Conservation (phyloP, 2,113 vertebrate genomes). For the Cricetomys ansorgei region DNA sequence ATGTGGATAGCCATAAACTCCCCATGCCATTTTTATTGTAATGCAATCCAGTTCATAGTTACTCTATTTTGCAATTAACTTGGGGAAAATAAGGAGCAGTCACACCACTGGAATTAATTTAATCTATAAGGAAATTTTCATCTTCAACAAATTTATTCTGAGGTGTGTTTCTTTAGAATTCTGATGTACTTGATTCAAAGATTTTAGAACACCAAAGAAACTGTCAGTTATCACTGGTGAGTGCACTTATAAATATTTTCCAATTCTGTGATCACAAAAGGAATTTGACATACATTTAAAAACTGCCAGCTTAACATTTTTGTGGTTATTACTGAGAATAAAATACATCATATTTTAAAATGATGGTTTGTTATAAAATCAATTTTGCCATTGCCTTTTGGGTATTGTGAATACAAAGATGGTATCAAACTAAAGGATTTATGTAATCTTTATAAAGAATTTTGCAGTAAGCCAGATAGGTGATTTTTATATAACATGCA, state of each 20-base stretch:
- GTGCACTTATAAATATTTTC: conserved; percentile 65
- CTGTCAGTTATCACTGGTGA: conserved; percentile 52
- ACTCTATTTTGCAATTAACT: conserved; percentile 68
- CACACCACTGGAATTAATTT: conserved; percentile 46
- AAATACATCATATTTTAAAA: conserved; percentile 62
- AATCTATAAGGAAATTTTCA: conserved; percentile 55
- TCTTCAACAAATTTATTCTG: conserved; percentile 61
- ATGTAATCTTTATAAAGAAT: conserved; percentile 53
- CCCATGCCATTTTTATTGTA: conserved; percentile 6
- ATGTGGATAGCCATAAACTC: neutral
- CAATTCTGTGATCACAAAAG: conserved; percentile 63
- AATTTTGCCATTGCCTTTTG: conserved; percentile 59
- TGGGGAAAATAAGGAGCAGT: conserved; percentile 45
- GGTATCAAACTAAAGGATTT: conserved; percentile 46
- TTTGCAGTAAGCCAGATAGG: neutral
- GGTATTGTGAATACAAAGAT: conserved; percentile 39
- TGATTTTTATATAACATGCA: neutral
- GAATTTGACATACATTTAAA: conserved; percentile 56
- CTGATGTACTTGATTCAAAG: conserved; percentile 55
- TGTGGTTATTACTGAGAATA: conserved; percentile 47
- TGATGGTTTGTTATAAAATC: conserved; percentile 38
- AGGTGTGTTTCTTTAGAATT: conserved; percentile 47
- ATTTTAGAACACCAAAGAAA: conserved; percentile 14
- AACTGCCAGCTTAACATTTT: conserved; percentile 62
- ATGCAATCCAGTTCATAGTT: conserved; percentile 56